Evolutionary conservation across 2,888 invertebrate species (phyloP), one percentile per base, ranked within the genome.

Genomic region (Drosophila greeni): DNA sequence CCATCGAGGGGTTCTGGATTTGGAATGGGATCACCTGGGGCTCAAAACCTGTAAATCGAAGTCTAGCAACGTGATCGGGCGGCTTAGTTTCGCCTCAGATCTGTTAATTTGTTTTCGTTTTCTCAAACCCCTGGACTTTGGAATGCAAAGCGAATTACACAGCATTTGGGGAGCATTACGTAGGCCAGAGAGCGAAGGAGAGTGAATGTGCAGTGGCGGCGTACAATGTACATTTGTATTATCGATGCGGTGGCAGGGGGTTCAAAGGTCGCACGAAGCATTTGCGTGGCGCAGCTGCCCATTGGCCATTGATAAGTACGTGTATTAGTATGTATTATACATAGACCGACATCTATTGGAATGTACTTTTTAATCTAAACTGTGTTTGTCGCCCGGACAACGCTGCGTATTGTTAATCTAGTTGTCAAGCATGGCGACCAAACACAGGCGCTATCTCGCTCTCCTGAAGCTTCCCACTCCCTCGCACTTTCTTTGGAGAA

Each of bases 371-470:
- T 33, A 64, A 62, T 62, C 42, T 62, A 67, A 67, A 68, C 40
- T 53, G 48, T 39, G 64, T 62, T 62, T 62, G 65, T 53, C 43
- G 62, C 42, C 31, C 52, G 31, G 45, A 47, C 45, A 51, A 43
- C 43, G 36, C 54, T 40, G 26, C 66, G 49, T 65, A 66, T 54
- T 60, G 48, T 60, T 78, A 80, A 78, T 78, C 83, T 82, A 76
- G 77, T 78, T 82, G 77, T 78, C 77, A 78, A 82, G 48, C 61
- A 61, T 64, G 51, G 11, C 65, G 34, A 51, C 20, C 64, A 64
- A 64, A 59, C 58, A 58, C n/a, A 42, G 18, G 33, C 58, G 34
- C 34, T 56, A 16, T 43, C 58, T 36, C 23, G 40, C 6, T 29
- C 7, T 40, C 51, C 26, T 42, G 47, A 37, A 24, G 33, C 40